Evolutionary conservation across 1,140 invertebrate species (phyloP).

Genomic region (Zophobas atratus): DNA sequence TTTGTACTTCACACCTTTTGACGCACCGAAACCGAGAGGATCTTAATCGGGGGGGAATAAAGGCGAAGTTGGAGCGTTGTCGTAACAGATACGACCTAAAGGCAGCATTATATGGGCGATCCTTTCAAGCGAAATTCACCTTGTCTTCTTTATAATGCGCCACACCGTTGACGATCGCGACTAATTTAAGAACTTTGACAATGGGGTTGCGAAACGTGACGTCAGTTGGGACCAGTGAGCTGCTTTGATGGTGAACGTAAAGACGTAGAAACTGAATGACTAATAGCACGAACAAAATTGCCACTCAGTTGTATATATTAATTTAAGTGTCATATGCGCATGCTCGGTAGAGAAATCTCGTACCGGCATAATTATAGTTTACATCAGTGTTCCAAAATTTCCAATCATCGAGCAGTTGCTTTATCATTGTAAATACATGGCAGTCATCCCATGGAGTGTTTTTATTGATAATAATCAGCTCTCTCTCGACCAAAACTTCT

Average conservation of each 20-base stretch:
- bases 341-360: no score
- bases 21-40: constrained; percentile 17
- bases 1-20: constrained; percentile 39
- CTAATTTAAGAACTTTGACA: constrained; percentile 40
- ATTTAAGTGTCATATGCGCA: no score
- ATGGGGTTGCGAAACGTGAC: constrained; percentile 14
- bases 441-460: no score
- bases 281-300: no score
- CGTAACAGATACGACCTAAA: constrained; percentile 23
- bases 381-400: no score
- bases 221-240: constrained; percentile 6
- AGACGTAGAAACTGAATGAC: no score
- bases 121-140: constrained; percentile 37
- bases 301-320: no score
- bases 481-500: no score
- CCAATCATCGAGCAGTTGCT: no score
- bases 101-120: constrained; percentile 31
- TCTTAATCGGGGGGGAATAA: constrained; percentile 1
- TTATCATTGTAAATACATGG: no score
- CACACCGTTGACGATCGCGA: constrained; percentile 32
- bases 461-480: no score
- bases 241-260: neutral
- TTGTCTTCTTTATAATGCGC: constrained; percentile 34
- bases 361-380: no score
- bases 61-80: constrained; percentile 11